Evolutionary conservation across 1,140 invertebrate genomes (phyloP), one percentile per base, ranked within the genome.

Genomic region (Drusus annulatus): DNA sequence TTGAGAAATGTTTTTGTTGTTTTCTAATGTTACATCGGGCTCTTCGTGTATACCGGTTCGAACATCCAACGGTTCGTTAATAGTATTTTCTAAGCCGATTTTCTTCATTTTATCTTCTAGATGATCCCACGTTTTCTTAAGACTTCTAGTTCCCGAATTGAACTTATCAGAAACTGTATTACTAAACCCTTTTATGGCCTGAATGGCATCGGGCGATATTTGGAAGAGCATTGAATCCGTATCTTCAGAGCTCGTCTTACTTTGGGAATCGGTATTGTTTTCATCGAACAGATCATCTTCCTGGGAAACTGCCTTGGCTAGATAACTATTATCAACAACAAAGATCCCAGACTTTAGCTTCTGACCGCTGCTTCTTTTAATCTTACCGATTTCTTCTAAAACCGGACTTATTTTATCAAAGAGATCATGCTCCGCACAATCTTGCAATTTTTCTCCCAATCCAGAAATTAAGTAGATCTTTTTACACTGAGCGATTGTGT

Each of bases 301-400:
- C 65, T 87, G 83, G 51, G 83, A 85, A 10, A 86, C 82, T 54
- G 85, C 79, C 78, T 89, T 87, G 1, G 86, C 85, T n/a, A 86
- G 84, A 85, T 89, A 90, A 71, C 87, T 87, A 80, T 91, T 91
- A 75, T 90, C 90, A 31, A 91, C 86, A 52, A 91, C 86, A 84
- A 88, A 89, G 76, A 91, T 91, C 17, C 90, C 90, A 76, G 89
- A 90, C 80, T 90, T 90, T 81, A 88, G 85, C 84, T 90, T 88
- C 36, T 86, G 88, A 4, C 85, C 86, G 13, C 87, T 88, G 68
- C 84, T 87, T 60, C 84, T 81, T 81, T 90, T 89, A 23, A 89
- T 81, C 36, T 78, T 85, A 15, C 87, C 85, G 80, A 91, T 86
- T 76, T 88, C 87, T 7, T 88, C 85, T 80, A 91, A 79, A 54